These are phyloP conservation scores for Scaptomyza tumidula DNA, from an alignment of 2,888 invertebrate species.

Conservation along the genomic window DNA sequence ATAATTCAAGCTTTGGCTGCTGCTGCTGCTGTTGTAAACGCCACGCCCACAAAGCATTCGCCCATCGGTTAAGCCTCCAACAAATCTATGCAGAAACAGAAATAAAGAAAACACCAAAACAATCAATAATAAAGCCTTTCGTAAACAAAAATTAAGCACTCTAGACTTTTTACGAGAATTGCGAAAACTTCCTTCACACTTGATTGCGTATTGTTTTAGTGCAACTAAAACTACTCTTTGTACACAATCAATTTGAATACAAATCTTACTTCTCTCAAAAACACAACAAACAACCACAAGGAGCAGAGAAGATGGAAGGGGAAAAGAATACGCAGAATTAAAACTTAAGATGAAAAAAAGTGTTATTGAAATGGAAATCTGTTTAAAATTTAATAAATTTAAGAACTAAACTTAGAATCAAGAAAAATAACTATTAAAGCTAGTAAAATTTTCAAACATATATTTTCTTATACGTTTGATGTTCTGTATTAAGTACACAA, in stretches of 20 bases:
- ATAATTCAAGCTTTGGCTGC: conserved; percentile 67
- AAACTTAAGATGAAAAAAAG: not conserved
- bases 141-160: conserved; percentile 30
- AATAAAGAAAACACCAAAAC: not conserved
- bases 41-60: conserved; percentile 43
- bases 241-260: conserved; percentile 14
- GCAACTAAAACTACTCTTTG: conserved; percentile 2
- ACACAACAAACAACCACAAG: not conserved
- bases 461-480: no score
- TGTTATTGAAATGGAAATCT: not conserved
- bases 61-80: conserved; percentile 10
- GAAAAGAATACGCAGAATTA: not conserved
- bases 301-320: not conserved
- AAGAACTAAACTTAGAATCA: no score
- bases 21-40: conserved; percentile 49
- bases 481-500: no score
- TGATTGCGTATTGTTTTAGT: conserved; percentile 44
- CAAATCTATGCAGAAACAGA: conserved; percentile 46
- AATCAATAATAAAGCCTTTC: conserved; percentile 32
- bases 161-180: conserved; percentile 21
- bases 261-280: not conserved
- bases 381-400: not conserved
- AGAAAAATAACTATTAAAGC: no score
- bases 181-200: conserved; percentile 37
- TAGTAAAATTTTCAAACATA: no score